Base-by-base conservation (phyloP, 1,140 invertebrate genomes). In the Branchinecta lynchi region DNA sequence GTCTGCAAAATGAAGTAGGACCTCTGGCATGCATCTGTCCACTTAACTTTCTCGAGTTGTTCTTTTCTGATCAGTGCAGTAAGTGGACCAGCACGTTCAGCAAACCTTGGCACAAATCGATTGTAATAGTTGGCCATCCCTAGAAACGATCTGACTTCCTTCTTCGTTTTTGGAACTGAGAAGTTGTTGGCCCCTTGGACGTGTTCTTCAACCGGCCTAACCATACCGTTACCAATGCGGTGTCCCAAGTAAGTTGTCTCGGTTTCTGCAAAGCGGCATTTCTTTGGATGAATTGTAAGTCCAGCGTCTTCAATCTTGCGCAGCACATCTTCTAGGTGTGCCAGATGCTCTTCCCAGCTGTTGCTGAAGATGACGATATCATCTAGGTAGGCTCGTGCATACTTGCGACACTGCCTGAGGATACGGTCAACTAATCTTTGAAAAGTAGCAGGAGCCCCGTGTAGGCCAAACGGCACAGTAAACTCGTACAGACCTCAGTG, bases 51-150 rank as follows among this genome's bases (percentile, higher is more conserved):
- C 20, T 32, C 3, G 21, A 7, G 0, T 0, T 44, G n/a, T 46
- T 72, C 65, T 71, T 75, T 74, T 65, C 67, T 74, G 7, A 73
- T 45, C 68, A 77, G 60, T 6, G 67, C 66, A n/a, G 67, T 73
- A 7, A 78, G 66, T 43, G 78, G 77, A 0, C 70, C 67, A 8
- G 75, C 71, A 12, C 77, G 68, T 15, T 71, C 67, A 0, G 76
- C 66, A 71, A 76, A 79, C 60, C 77, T 75, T 6, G 72, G 70
- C 8, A 80, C 75, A 65, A 80, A 79, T 6, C 76, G 65, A 21
- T 77, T 71, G 69, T 80, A 80, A 73, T 77, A 82, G 0, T 75
- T 74, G 3, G 77, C n/a, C n/a, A n/a, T n/a, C n/a, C n/a, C n/a
- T n/a, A n/a, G n/a, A n/a, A 68, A 65, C 45, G 70, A 65, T 10